A percentile compares a stretch with the other conserved stretches of the same genome.
Evolutionary conservation across 2,797 vertebrate species (phyloP).

Genomic region (Myotis pilosus): DNA sequence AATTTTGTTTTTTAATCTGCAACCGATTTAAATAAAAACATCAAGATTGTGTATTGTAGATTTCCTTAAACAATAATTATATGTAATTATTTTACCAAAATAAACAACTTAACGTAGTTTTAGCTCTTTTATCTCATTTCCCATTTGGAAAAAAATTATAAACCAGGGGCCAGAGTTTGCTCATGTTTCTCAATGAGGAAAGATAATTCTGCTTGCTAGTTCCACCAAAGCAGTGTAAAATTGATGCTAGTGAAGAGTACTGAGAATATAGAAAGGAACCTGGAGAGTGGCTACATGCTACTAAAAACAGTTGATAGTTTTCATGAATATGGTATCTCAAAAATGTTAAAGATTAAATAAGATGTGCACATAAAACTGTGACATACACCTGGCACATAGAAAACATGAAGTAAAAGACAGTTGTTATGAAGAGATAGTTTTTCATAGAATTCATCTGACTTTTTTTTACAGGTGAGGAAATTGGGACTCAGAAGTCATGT

Average conservation of each 20-base stretch:
- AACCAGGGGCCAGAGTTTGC: slow-evolving; percentile 41
- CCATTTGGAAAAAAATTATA: slow-evolving; percentile 59
- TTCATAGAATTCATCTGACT: not conserved
- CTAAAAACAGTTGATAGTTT: not conserved
- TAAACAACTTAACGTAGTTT: slow-evolving; percentile 70
- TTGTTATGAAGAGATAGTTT: not conserved
- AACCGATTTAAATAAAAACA: slow-evolving; percentile 74
- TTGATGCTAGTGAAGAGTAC: not conserved
- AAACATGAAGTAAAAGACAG: not conserved
- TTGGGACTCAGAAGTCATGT: not conserved
- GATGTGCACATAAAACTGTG: not conserved
- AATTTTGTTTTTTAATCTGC: slow-evolving; percentile 74
- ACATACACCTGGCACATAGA: not conserved
- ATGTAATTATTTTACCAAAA: slow-evolving; percentile 76
- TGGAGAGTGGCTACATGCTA: not conserved
- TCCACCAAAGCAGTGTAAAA: not conserved
- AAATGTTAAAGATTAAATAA: not conserved
- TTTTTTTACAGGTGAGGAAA: not conserved
- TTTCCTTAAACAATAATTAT: slow-evolving; percentile 76
- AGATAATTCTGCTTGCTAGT: slow-evolving; percentile 32
- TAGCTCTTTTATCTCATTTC: slow-evolving; percentile 66
- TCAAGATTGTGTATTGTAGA: slow-evolving; percentile 70
- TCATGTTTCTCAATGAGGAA: slow-evolving; percentile 56
- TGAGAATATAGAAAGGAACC: not conserved
- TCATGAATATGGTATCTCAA: not conserved